Conservation (phyloP, 2,888 invertebrate species). For the Lithosia quadra region DNA sequence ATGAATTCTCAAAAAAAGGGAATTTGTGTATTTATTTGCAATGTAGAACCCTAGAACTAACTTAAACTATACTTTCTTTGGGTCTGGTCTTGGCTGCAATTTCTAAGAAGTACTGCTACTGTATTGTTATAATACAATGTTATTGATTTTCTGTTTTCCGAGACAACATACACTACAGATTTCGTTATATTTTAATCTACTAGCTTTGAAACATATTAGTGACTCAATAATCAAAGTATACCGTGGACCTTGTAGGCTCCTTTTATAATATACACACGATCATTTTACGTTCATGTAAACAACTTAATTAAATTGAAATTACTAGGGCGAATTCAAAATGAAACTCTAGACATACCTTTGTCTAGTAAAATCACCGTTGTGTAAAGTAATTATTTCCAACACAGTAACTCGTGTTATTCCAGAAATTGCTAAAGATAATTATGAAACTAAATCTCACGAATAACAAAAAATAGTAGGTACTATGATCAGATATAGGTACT, state of each 20-base stretch:
- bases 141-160: neutral
- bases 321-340: neutral
- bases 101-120: too few relatives aligned
- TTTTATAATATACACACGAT: neutral
- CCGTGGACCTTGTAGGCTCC: neutral
- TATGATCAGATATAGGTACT: too few relatives aligned
- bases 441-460: neutral
- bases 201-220: neutral
- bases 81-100: too few relatives aligned
- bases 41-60: too few relatives aligned
- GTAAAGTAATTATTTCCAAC: neutral
- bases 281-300: neutral
- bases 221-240: neutral
- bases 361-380: neutral
- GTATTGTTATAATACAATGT: too few relatives aligned
- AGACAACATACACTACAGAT: neutral
- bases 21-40: too few relatives aligned
- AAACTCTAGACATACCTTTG: neutral
- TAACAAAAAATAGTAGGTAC: neutral
- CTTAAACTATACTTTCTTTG: too few relatives aligned
- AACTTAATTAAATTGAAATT: conserved; percentile 6
- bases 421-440: neutral
- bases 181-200: neutral
- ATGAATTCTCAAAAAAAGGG: too few relatives aligned
- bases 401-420: neutral